Percentiles rank a stretch among this genome's conserved stretches.
Conservation (phyloP, 2,888 invertebrate genomes). For the Erannis defoliaria region DNA sequence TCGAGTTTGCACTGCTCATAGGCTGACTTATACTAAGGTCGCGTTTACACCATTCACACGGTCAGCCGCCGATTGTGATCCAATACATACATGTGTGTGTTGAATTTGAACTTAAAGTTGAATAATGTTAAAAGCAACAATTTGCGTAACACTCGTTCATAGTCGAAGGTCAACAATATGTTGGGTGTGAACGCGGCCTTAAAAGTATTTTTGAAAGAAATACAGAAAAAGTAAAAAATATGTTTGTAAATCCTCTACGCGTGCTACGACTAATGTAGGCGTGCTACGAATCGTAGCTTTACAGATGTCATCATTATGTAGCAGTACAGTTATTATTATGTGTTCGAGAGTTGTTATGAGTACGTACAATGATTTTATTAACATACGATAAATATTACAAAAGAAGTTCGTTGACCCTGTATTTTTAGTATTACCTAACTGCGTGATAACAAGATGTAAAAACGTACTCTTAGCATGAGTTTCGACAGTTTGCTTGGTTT, state of each 20-base stretch:
- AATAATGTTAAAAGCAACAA: too few species aligned
- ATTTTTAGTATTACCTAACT: conserved; percentile 15
- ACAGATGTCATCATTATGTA: background rate
- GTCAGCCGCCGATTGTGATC: too few species aligned
- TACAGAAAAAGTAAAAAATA: background rate
- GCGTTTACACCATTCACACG: too few species aligned
- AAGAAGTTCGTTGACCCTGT: conserved; percentile 36
- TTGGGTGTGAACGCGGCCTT: too few species aligned
- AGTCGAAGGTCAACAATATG: too few species aligned
- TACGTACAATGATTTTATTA: conserved; percentile 1
- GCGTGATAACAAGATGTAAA: too few species aligned
- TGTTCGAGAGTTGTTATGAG: background rate
- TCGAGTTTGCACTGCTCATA: background rate
- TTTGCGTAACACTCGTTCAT: too few species aligned
- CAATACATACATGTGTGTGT: too few species aligned
- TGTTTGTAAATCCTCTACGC: conserved; percentile 20
- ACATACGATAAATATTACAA: conserved; percentile 7
- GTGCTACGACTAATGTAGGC: conserved; percentile 16
- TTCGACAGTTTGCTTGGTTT: too few species aligned
- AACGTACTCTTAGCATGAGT: too few species aligned
- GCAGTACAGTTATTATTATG: too few species aligned
- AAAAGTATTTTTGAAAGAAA: background rate
- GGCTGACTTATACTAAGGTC: background rate
- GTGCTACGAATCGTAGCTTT: conserved; percentile 21
- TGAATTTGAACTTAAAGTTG: too few species aligned